phyloP scores from a whole-genome alignment of 2,797 vertebrate species.

The Pangasius sanitwongsei region DNA sequence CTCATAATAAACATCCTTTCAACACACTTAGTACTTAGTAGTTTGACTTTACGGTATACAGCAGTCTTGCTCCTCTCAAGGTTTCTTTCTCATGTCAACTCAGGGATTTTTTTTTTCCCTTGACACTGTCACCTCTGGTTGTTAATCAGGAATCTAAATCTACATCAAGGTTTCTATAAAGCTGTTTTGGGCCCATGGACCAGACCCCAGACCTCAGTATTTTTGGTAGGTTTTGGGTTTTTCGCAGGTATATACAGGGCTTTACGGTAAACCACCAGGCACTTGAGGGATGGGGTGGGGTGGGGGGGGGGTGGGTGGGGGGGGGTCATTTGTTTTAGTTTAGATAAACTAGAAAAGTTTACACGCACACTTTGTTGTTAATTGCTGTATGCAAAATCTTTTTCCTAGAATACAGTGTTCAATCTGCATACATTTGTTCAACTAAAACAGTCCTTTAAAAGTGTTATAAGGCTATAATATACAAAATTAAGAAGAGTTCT shows the following conservation, averaged over 20 bases:
- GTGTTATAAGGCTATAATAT: not conserved
- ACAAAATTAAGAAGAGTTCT: not conserved
- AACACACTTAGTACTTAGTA: not conserved
- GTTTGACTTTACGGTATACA: not conserved
- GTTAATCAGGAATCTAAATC: not conserved
- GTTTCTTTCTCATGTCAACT: not conserved
- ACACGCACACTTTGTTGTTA: not conserved
- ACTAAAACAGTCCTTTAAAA: not conserved
- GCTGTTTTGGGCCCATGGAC: not conserved
- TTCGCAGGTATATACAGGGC: too few species aligned
- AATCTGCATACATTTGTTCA: not conserved
- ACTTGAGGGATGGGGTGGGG: too few species aligned
- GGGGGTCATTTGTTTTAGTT: not conserved
- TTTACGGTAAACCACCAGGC: not conserved
- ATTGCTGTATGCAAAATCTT: not conserved
- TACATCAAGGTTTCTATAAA: not conserved
- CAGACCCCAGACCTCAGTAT: not conserved
- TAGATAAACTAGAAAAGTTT: not conserved
- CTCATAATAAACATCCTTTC: not conserved
- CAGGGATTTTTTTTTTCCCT: too few species aligned
- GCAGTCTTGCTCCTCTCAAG: not conserved
- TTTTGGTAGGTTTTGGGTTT: not conserved
- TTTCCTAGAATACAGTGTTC: not conserved
- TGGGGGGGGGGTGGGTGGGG: too few species aligned
- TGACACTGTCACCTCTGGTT: not conserved